Percentiles rank a stretch among this genome's conserved stretches.
Evolutionary conservation across 1,140 invertebrate species (phyloP).

Genomic region (Platorchestia sp.): DNA sequence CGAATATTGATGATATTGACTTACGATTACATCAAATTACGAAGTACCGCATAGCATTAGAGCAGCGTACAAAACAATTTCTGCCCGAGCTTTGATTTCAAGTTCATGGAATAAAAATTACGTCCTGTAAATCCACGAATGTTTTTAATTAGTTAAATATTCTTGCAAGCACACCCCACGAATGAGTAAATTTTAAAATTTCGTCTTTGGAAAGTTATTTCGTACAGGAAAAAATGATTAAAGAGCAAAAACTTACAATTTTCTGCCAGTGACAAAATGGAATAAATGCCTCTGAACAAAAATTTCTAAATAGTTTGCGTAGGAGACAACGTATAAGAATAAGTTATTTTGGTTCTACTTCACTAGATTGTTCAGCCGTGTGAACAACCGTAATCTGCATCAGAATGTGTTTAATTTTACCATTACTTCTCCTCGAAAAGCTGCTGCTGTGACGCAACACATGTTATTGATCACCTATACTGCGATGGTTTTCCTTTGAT

Average conservation of each 20-base stretch:
- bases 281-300: background rate
- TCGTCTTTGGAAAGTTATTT: background rate
- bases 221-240: background rate
- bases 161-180: background rate
- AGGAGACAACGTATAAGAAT: background rate
- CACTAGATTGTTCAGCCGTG: background rate
- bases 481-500: too few species aligned
- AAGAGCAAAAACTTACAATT: background rate
- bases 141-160: background rate
- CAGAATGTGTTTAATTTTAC: background rate
- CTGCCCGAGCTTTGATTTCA: background rate
- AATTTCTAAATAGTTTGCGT: too few species aligned
- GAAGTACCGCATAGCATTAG: background rate
- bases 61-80: background rate
- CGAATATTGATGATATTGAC: background rate
- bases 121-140: background rate
- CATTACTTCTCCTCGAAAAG: background rate
- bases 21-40: background rate
- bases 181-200: background rate
- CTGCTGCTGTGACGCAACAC: too few species aligned
- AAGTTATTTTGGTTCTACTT: background rate
- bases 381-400: background rate
- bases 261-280: background rate
- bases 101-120: background rate
- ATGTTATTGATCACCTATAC: too few species aligned